phyloP scores from a whole-genome alignment of 2,888 invertebrate genomes.

The Heteromyza rotundicornis region DNA sequence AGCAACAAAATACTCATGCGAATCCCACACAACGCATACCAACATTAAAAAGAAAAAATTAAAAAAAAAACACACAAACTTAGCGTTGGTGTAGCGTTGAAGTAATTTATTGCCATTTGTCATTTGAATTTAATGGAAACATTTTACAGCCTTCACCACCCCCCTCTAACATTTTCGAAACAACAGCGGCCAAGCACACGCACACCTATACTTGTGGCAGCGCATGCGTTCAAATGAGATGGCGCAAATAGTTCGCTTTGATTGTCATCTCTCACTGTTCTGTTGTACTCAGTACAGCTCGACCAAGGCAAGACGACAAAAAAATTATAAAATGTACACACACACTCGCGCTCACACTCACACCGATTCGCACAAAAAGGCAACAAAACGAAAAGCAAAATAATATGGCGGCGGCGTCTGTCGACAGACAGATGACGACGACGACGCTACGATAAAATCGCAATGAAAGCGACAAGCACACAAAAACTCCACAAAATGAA shows the following conservation, averaged over 20 bases:
- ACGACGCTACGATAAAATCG: not conserved
- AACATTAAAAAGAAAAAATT: too few relatives aligned
- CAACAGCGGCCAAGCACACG: too few relatives aligned
- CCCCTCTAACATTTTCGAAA: too few relatives aligned
- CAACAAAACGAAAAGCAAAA: slow-evolving; percentile 13
- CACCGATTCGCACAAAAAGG: not conserved
- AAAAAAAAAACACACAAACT: too few relatives aligned
- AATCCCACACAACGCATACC: too few relatives aligned
- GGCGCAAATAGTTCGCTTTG: slow-evolving; percentile 18
- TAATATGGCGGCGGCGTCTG: slow-evolving; percentile 21
- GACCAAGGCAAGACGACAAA: not conserved
- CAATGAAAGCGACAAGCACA: not conserved
- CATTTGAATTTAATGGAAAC: too few relatives aligned
- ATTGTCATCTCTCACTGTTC: slow-evolving; percentile 12
- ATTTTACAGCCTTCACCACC: too few relatives aligned
- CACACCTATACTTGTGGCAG: too few relatives aligned
- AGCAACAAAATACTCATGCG: too few relatives aligned
- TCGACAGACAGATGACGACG: not conserved
- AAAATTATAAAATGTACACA: not conserved
- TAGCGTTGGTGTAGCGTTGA: too few relatives aligned
- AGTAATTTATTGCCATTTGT: too few relatives aligned
- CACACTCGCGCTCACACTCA: not conserved
- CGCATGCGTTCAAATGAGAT: slow-evolving; percentile 33
- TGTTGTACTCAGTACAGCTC: not conserved
- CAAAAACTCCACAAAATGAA: slow-evolving; percentile 19